Base-by-base conservation (phyloP, 2,113 vertebrate species). In the Illadopsis cleaveri region DNA sequence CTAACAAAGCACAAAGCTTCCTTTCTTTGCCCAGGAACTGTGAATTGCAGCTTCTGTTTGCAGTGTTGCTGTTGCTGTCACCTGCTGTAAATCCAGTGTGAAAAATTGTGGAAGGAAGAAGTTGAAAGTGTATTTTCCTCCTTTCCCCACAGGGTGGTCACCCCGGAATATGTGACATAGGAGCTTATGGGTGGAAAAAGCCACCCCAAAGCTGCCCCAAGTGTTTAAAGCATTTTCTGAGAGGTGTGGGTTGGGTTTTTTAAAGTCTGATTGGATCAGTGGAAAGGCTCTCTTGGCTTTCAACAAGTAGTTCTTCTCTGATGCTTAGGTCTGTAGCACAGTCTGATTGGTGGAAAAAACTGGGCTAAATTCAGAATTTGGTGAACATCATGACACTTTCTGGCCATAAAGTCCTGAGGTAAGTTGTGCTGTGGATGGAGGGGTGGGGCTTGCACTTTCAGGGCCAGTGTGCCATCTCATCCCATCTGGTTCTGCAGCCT, bases 371-470 rank as follows among this genome's bases (percentile, higher is more conserved):
- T 13, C 48, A 61, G 31, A 56, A 91, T 64, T 60, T 2, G 6
- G 3, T 91, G 66, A 91, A 42, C 15, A n/a, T 57, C 14, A 1
- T 24, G 11, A 20, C 2, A 1, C 12, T 65, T 11, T 13, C 8
- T 68, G 70, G 40, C 37, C 16, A 2, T 30, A 1, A 71, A 51
- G 19, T 50, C 62, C 8, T 3, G 33, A 53, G 71, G 22, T 35
- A 85, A 35, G 7, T 25, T 45, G 33, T 28, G 37, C 37, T 61
- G 12, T 10, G 21, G 24, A 2, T 79, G 57, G 48, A 56, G 13
- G 14, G 17, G 3, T 4, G 22, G 5, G 11, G 35, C 16, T 7
- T 2, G 0, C 0, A 0, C 45, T 50, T 68, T 27, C 35, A 25
- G 35, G 21, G 3, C 19, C 13, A 1, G 10, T 4, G 31, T 69